These are phyloP conservation scores for Sigmodon hispidus DNA, from an alignment of 2,113 vertebrate genomes.

Conservation along the genomic window DNA sequence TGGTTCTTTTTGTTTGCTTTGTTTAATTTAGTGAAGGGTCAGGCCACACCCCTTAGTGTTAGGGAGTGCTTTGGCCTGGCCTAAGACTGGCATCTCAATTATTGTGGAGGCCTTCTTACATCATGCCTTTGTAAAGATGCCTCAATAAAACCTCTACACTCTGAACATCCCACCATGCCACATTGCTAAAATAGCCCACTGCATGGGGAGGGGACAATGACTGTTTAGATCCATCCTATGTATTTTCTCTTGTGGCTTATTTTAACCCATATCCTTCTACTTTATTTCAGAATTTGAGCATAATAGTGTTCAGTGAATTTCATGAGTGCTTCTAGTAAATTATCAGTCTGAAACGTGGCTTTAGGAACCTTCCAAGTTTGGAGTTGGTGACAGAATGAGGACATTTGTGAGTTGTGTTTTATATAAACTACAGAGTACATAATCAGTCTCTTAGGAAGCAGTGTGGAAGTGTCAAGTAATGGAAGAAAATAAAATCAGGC, in stretches of 20 bases:
- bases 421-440: neutral
- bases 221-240: neutral
- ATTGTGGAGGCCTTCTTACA: neutral
- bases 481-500: conserved; percentile 39
- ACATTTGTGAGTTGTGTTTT: neutral
- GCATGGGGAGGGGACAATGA: neutral
- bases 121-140: neutral
- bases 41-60: neutral
- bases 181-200: neutral
- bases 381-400: neutral
- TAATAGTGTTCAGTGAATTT: neutral
- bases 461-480: neutral
- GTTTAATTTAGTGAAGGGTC: neutral
- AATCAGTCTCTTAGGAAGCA: conserved; percentile 19
- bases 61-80: neutral
- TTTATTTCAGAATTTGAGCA: neutral
- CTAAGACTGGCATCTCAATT: neutral
- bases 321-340: neutral
- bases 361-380: neutral
- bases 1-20: neutral
- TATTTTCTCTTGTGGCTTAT: neutral
- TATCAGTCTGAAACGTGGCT: neutral
- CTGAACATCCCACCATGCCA: neutral
- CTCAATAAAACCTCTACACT: neutral
- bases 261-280: neutral